Percentiles rank a stretch among this genome's conserved stretches.
These are phyloP conservation scores for Aphelenchoides bicaudatus DNA, from an alignment of 2,888 invertebrate species.

Conservation along the genomic window DNA sequence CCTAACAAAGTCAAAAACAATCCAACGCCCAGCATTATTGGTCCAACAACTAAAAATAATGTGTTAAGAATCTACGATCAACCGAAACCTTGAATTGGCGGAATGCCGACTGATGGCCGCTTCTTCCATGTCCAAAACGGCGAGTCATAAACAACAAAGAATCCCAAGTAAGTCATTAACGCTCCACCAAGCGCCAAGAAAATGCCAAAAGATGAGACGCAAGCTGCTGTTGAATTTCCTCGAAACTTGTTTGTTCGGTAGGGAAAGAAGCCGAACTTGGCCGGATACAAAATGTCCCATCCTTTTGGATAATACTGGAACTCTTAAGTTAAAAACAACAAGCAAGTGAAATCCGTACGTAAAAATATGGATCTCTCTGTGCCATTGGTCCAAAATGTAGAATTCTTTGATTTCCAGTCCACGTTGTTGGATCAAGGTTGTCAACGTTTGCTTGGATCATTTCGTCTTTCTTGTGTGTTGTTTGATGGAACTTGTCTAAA, in stretches of 20 bases:
- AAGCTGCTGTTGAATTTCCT: conserved; percentile 56
- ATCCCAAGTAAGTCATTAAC: conserved; percentile 57
- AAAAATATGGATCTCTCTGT: conserved; percentile 60
- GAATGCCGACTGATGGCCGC: conserved; percentile 31
- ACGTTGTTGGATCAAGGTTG: conserved; percentile 55
- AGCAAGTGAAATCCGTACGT: conserved; percentile 20
- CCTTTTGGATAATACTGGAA: conserved; percentile 61
- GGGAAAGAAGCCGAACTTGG: conserved; percentile 60
- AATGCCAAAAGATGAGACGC: conserved; percentile 58
- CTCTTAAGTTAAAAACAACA: not conserved
- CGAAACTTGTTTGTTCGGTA: conserved; percentile 61
- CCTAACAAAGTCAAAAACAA: conserved; percentile 44
- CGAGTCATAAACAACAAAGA: conserved; percentile 44
- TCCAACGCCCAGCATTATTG: conserved; percentile 49
- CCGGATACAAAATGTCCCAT: conserved; percentile 61
- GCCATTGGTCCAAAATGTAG: conserved; percentile 61
- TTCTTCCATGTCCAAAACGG: conserved; percentile 58
- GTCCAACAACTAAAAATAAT: conserved; percentile 60
- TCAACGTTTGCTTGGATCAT: conserved; percentile 55
- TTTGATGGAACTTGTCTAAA: conserved; percentile 56
- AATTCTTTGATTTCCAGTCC: conserved; percentile 60
- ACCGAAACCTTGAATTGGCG: conserved; percentile 58
- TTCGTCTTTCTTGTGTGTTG: conserved; percentile 58
- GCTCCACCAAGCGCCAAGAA: conserved; percentile 57
- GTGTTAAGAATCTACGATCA: too few species aligned